A percentile compares a stretch with the other conserved stretches of the same genome.
phyloP scores from a whole-genome alignment of 2,888 invertebrate species.

The Busseola fusca region DNA sequence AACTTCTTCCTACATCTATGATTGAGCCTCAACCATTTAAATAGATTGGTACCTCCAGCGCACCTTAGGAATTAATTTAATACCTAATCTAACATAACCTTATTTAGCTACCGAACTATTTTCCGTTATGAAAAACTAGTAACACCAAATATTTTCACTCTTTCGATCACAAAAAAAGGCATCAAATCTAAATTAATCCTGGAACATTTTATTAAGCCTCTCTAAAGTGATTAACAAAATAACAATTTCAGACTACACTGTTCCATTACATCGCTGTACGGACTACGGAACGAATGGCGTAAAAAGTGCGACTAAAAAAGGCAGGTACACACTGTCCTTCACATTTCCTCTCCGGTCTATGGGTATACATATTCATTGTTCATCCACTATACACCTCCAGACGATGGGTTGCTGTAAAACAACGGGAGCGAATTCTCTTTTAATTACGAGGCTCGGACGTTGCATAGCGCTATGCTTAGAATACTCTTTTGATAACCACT shows the following conservation, averaged over 20 bases:
- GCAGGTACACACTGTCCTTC: constrained; percentile 70
- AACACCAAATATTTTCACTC: constrained; percentile 4
- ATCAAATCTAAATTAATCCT: constrained; percentile 15
- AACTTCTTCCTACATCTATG: too few species aligned
- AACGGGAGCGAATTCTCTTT: constrained; percentile 78
- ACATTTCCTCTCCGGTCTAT: constrained; percentile 64
- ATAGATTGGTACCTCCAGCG: neutral
- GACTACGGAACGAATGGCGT: constrained; percentile 33
- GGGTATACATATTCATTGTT: constrained; percentile 71
- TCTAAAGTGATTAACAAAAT: constrained; percentile 50
- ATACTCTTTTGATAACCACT: constrained; percentile 75
- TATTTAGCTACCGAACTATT: neutral
- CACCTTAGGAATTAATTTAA: neutral
- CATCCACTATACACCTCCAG: constrained; percentile 70
- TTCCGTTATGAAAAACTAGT: neutral
- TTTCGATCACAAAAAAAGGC: neutral
- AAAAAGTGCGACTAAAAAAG: constrained; percentile 65
- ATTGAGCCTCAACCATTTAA: neutral
- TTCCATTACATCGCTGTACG: constrained; percentile 45
- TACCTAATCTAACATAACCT: neutral
- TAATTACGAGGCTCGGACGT: constrained; percentile 77
- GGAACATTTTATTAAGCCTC: constrained; percentile 18
- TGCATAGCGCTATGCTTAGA: constrained; percentile 72
- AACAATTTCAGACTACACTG: constrained; percentile 29
- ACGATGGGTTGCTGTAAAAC: constrained; percentile 76